Base-by-base conservation (phyloP, 2,888 invertebrate species). In the Sympetrum striolatum region DNA sequence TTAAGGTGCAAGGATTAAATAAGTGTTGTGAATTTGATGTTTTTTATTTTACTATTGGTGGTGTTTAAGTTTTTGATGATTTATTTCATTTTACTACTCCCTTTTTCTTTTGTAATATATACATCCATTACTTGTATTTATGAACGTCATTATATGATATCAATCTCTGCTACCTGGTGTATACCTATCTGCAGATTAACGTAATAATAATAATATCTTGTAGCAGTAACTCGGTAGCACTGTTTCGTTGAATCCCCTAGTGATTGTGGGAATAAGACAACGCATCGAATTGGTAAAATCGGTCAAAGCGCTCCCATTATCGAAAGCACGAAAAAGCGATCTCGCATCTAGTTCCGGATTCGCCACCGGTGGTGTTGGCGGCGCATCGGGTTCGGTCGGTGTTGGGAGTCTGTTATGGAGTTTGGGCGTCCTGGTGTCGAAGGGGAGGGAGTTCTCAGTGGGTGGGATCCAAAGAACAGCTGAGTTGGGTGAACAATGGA, bases 391-490 rank as follows among this genome's bases (percentile, higher is more conserved):
- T 18, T 73, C 73, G 25, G 25, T 25, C 25, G 64, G 60, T 60
- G 60, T 60, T 60, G 60, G n/a, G 25, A 64, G 64, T 64, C 64
- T 64, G 64, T 64, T 64, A 10, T n/a, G 64, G 64, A 60, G 60
- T 15, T n/a, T 18, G 60, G 60, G 60, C 60, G 60, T 60, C 60
- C 60, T 18, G 39, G n/a, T 2, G 58, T 14, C 6, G 35, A 2
- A 64, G 37, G 60, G 58, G 58, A 53, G 64, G 37, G 73, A 31
- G 73, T 35, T 60, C 86, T 39, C 86, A 86, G 86, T 86, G 86
- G 86, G 86, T 86, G 86, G 86, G 86, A 86, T 86, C 86, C 86
- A 39, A n/a, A 22, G 39, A 86, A 86, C 86, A 86, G 86, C 86
- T 86, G 86, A 86, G 86, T 37, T 35, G 60, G 60, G n/a, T 60